Evolutionary conservation across 2,888 invertebrate genomes (phyloP).

Genomic region (Xanthorhoe designata): DNA sequence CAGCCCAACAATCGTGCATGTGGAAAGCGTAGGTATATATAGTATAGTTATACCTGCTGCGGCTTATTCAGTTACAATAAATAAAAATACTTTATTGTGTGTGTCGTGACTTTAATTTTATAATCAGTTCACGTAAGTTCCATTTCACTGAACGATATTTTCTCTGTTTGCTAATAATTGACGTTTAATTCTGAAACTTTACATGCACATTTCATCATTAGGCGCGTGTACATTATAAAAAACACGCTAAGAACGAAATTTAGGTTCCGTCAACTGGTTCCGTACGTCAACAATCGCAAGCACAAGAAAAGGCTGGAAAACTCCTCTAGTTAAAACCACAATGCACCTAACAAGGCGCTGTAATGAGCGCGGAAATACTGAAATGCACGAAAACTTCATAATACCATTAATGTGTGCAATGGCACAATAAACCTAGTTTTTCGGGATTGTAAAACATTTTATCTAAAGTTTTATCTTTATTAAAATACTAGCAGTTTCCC

Average conservation of each 20-base stretch:
- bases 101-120: too few species aligned
- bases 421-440: background rate
- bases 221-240: background rate
- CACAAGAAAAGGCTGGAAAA: constrained; percentile 20
- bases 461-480: too few species aligned
- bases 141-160: too few species aligned
- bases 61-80: too few species aligned
- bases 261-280: background rate
- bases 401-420: constrained; percentile 5
- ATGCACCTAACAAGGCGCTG: constrained; percentile 26
- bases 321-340: constrained; percentile 27
- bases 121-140: too few species aligned
- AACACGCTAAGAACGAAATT: background rate
- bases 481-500: too few species aligned
- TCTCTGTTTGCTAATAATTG: too few species aligned
- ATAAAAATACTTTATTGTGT: too few species aligned
- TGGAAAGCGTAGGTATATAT: too few species aligned
- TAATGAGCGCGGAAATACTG: constrained; percentile 27
- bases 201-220: background rate
- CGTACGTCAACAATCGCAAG: constrained; percentile 4
- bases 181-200: too few species aligned
- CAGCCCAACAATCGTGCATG: too few species aligned
- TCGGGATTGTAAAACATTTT: background rate
- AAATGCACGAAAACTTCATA: constrained; percentile 13
- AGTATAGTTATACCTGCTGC: too few species aligned